Conservation (phyloP, 2,113 vertebrate species). For the Oreocharis arfaki region DNA sequence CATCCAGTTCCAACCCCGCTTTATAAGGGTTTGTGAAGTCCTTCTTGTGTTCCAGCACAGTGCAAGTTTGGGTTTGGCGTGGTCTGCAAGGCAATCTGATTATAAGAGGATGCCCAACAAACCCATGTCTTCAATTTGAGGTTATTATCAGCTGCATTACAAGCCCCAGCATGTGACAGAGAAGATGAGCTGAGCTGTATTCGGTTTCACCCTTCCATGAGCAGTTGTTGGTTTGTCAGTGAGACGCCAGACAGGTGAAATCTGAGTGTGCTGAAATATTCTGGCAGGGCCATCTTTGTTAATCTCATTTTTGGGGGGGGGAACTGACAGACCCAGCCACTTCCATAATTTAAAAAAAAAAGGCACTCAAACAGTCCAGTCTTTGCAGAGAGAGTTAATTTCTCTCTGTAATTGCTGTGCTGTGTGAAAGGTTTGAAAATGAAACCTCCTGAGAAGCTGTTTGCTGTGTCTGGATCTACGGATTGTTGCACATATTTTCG, state of each 20-base stretch:
- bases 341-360: neutral
- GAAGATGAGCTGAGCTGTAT: neutral
- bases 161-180: neutral
- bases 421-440: neutral
- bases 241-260: neutral
- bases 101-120: neutral
- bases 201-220: neutral
- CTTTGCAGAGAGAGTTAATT: neutral
- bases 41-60: neutral
- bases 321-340: neutral
- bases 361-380: neutral
- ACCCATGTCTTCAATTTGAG: neutral
- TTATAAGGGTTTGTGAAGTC: neutral
- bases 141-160: neutral
- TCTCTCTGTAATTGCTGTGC: neutral
- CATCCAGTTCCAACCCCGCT: neutral
- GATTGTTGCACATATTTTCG: neutral
- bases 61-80: neutral
- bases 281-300: neutral
- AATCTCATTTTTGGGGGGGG: neutral
- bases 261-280: neutral
- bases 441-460: neutral
- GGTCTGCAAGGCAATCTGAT: neutral
- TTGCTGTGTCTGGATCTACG: neutral
- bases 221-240: neutral